Evolutionary conservation across 2,888 invertebrate genomes (phyloP), one percentile per base, ranked within the genome.

Genomic region (Leptopilina syphax): DNA sequence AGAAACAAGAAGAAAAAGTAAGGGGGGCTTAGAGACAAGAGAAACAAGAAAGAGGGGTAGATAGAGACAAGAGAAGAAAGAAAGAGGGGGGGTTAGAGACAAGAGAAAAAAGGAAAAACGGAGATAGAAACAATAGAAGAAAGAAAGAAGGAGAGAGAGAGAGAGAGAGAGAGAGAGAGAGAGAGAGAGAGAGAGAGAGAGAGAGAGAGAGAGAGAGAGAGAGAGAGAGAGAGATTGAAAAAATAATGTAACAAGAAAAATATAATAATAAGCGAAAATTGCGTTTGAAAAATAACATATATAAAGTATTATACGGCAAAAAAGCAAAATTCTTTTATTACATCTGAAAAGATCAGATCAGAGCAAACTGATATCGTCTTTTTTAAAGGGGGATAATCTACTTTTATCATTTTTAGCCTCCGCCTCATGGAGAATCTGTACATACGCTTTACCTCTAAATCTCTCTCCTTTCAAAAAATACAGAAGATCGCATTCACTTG

Each of bases 301-400:
- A 34, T 34, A 34, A 34, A 34, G 34, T 34, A 34, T 34, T 34
- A 34, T 34, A 10, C 13, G 41, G 47, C 6, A 4, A 73, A 57
- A 73, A 54, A 27, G 3, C 3, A 54, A 54, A 54, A 13, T 13
- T n/a, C 54, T 73, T 73, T 73, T 73, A 73, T 73, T 73, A 54
- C 24, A 54, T 57, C 18, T 73, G 34, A 34, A 73, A 41, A 57
- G 27, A 73, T 50, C 57, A 73, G 73, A 73, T 57, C 54, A 13
- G 13, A 73, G 73, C 73, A 73, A 50, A 73, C 73, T 73, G 73
- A 73, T 73, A 73, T 73, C 73, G 73, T 34, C 73, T 57, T 57
- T 70, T 73, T 57, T 57, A 54, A 73, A 50, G 12, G 57, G 34
- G 57, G 73, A 73, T 73, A 57, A 73, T 73, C 73, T 73, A 54